Evolutionary conservation across 1,140 invertebrate genomes (phyloP).

Genomic region (Armadillidium nasatum): DNA sequence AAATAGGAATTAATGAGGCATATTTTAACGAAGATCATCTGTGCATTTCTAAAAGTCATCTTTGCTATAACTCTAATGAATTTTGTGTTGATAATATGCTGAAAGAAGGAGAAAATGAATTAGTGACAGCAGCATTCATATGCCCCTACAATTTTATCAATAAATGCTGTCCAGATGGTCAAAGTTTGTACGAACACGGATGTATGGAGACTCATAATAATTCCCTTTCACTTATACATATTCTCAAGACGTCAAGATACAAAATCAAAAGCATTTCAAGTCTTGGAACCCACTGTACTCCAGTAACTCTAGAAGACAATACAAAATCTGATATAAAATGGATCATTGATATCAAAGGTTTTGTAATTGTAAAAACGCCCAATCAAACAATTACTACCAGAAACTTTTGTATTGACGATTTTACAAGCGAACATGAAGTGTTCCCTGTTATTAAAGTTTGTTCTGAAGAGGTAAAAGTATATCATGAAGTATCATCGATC

Average conservation of each 20-base stretch:
- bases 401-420: not conserved
- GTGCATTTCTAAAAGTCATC: not conserved
- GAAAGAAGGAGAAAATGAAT: not conserved
- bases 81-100: not conserved
- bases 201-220: not conserved
- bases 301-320: not conserved
- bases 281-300: not conserved
- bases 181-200: not conserved
- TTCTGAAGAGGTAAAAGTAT: not conserved
- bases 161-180: not conserved
- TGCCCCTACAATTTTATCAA: not conserved
- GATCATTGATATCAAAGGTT: not conserved
- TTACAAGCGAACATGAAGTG: not conserved
- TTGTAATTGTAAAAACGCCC: not conserved
- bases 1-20: not conserved
- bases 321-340: slow-evolving; percentile 8
- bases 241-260: not conserved
- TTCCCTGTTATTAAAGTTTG: not conserved
- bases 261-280: not conserved
- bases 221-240: not conserved
- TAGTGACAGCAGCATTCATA: not conserved
- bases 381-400: not conserved
- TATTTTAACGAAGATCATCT: not conserved
- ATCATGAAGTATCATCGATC: not conserved
- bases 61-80: not conserved